Conservation (phyloP, 2,888 invertebrate species). For the Rhodophaea formosa region DNA sequence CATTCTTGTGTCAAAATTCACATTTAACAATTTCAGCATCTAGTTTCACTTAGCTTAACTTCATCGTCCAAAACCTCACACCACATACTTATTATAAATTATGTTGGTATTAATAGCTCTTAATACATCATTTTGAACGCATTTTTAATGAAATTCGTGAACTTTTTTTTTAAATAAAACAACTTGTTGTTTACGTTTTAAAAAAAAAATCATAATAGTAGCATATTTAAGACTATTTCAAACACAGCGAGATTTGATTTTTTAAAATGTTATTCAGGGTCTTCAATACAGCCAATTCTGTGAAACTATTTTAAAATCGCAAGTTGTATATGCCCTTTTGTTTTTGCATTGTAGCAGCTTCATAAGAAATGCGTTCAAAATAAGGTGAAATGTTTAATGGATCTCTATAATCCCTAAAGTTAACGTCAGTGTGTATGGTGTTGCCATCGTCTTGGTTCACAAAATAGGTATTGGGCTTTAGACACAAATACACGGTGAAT, state of each 20-base stretch:
- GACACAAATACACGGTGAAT: slow-evolving; percentile 72
- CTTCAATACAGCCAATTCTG: too few relatives aligned
- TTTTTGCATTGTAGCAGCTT: too few relatives aligned
- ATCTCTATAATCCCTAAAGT: slow-evolving; percentile 37
- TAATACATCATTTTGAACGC: slow-evolving; percentile 20
- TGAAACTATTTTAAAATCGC: too few relatives aligned
- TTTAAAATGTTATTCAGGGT: too few relatives aligned
- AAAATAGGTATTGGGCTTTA: slow-evolving; percentile 73
- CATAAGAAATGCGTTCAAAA: slow-evolving; percentile 32
- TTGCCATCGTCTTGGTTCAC: slow-evolving; percentile 69
- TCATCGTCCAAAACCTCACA: slow-evolving; percentile 65
- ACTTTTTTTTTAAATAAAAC: not conserved
- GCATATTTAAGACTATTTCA: too few relatives aligned
- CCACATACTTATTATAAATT: slow-evolving; percentile 60
- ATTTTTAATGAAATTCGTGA: slow-evolving; percentile 20
- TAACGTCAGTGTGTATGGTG: slow-evolving; percentile 70
- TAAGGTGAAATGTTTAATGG: slow-evolving; percentile 49
- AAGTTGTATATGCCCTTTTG: too few relatives aligned
- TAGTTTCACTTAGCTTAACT: slow-evolving; percentile 50
- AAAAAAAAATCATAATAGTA: too few relatives aligned
- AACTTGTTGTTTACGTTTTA: too few relatives aligned
- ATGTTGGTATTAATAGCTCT: slow-evolving; percentile 28
- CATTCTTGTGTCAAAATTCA: slow-evolving; percentile 35
- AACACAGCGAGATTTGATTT: too few relatives aligned
- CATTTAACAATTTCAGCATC: slow-evolving; percentile 46